Percentiles rank a stretch among this genome's conserved stretches.
phyloP scores from a whole-genome alignment of 2,113 vertebrate genomes.

The Ammodytes marinus region DNA sequence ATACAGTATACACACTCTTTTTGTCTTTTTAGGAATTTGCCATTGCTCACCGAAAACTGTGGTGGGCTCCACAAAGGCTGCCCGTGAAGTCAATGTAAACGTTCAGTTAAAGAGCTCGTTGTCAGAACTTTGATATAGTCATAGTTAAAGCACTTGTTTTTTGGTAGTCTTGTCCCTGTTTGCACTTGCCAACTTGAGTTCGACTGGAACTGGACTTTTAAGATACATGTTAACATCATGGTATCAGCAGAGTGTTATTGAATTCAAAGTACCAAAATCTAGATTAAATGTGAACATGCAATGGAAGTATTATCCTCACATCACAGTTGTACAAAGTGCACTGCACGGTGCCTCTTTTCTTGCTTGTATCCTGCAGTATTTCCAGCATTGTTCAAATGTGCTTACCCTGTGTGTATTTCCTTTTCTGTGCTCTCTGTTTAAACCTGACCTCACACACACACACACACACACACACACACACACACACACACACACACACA shows the following conservation, averaged over 20 bases:
- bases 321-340: no score
- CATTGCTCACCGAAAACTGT: neutral
- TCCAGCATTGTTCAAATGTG: neutral
- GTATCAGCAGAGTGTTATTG: neutral
- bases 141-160: neutral
- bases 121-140: neutral
- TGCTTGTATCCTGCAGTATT: neutral
- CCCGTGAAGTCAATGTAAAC: no score
- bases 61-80: neutral
- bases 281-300: neutral
- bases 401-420: neutral
- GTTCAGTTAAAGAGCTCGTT: neutral
- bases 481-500: no score
- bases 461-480: no score
- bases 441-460: constrained; percentile 40
- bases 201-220: no score
- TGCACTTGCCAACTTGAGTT: no score
- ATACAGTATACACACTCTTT: no score
- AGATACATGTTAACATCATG: neutral
- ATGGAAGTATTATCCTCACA: neutral
- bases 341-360: neutral
- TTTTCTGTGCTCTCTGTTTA: neutral
- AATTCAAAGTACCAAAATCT: neutral
- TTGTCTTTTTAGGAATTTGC: neutral
- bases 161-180: neutral